Evolutionary conservation across 2,113 vertebrate species (phyloP), one percentile per base, ranked within the genome.

Genomic region (Rana temporaria): DNA sequence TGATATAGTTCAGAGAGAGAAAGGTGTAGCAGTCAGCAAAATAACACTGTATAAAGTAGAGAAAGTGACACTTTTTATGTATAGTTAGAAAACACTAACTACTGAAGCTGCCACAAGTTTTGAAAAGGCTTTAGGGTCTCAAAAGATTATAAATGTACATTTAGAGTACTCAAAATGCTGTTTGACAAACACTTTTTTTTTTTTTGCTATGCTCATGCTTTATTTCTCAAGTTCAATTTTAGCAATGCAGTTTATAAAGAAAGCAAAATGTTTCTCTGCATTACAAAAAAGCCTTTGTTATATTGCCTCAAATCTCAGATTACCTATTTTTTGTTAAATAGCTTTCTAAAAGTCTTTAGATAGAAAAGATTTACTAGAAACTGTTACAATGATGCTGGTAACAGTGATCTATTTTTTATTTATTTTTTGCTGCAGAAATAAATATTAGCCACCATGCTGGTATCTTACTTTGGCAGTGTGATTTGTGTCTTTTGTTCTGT

Each of bases 1-100:
- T 83, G 81, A 83, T 83, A 76, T 75, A 67, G 62, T 83, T 76
- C 81, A 76, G 63, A 76, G 81, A 60, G 52, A 19, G 56, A 82
- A 83, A 83, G 81, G 81, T 83, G 71, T 83, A 68, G 32, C 72
- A 83, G 81, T 83, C 81, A 83, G 81, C 81, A 83, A 76, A 83
- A 83, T 76, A 59, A 65, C 59, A 81, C 75, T 34, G 34, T 74
- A 73, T 66, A 68, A 83, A 83, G 64, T 57, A 42, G 62, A 75
- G 70, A 82, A 75, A 83, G 38, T 74, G 70, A 82, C 80, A 66
- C 80, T 66, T 82, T 82, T 82, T 82, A 82, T 82, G 80, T 82
- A 75, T 24, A 30, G 62, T 63, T 81, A 66, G 70, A 82, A 82
- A 82, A 73, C 62, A 74, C 70, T 82, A 82, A 82, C 60, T 82